Evolutionary conservation across 2,888 invertebrate species (phyloP).

Genomic region (Argynnis bischoffii): DNA sequence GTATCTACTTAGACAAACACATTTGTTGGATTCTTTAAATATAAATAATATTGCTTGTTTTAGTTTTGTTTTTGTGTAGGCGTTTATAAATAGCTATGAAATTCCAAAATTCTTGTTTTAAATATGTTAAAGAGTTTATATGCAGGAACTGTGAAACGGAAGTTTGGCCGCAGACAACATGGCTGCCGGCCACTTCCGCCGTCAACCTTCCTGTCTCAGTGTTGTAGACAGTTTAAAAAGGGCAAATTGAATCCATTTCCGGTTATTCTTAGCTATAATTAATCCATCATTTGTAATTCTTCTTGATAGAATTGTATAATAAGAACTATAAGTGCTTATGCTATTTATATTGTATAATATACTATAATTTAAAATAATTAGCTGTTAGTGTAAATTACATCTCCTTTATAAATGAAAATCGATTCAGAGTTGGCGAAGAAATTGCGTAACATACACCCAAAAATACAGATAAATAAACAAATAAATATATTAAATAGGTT

Average conservation of each 20-base stretch:
- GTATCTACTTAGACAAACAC: too few species aligned
- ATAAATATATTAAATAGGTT: too few species aligned
- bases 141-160: conserved; percentile 55
- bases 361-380: too few species aligned
- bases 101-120: conserved; percentile 11
- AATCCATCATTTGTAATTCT: background rate
- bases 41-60: background rate
- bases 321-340: too few species aligned
- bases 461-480: too few species aligned
- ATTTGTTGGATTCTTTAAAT: too few species aligned
- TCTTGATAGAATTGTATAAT: background rate
- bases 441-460: too few species aligned
- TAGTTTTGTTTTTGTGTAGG: background rate
- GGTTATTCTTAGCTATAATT: conserved; percentile 22
- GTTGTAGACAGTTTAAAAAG: conserved; percentile 44
- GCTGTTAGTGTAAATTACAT: too few species aligned
- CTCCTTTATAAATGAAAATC: too few species aligned
- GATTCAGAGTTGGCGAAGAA: too few species aligned
- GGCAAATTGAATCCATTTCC: conserved; percentile 38
- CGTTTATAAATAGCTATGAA: background rate
- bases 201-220: conserved; percentile 47
- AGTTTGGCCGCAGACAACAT: conserved; percentile 67
- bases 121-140: conserved; percentile 37
- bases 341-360: too few species aligned
- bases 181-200: conserved; percentile 66